Evolutionary conservation across 2,113 vertebrate genomes (phyloP), one percentile per base, ranked within the genome.

Genomic region (Phodopus roborovskii): DNA sequence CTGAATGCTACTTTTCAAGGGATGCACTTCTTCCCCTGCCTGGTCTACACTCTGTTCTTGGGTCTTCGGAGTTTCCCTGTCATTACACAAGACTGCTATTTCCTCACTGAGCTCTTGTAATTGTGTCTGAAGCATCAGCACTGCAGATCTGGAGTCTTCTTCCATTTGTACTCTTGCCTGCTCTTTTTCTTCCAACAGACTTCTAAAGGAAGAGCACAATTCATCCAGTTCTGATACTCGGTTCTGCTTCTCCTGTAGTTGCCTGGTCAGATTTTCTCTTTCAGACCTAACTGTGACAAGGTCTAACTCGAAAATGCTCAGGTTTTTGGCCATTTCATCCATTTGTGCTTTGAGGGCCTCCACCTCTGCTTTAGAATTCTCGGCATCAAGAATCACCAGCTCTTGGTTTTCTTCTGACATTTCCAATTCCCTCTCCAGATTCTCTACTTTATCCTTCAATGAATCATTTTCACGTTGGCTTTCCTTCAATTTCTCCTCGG

Each of bases 301-400:
- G 50, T 98, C 89, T 30, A n/a, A 56, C 28, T 97, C 93, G 4
- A 95, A 94, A 84, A 36, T n/a, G 42, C 95, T 96, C 88, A 98
- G 48, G 33, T 79, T 96, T 73, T 93, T 83, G 12, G 94, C n/a
- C 92, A 58, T 88, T 77, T 96, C 96, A 66, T 97, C 97, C 33
- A 90, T 58, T 56, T 98, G 98, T 42, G 96, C 87, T 36, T 98
- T 98, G 62, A 99, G 97, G 60, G 77, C 94, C 94, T 99, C 99
- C 26, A 98, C 94, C 56, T 99, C 99, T 75, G 98, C 98, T 98
- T 99, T 99, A 66, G 98, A 96, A 45, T 62, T 97, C 97, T 99
- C 99, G 0, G 98, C 95, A 94, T 99, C 99, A 62, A 99, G 85
- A 92, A 99, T 96, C 66, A 98, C 98, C 28, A 99, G 98, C 97